A percentile compares a stretch with the other conserved stretches of the same genome.
Conservation (phyloP, 2,797 vertebrate species). For the Sebastes goodei region DNA sequence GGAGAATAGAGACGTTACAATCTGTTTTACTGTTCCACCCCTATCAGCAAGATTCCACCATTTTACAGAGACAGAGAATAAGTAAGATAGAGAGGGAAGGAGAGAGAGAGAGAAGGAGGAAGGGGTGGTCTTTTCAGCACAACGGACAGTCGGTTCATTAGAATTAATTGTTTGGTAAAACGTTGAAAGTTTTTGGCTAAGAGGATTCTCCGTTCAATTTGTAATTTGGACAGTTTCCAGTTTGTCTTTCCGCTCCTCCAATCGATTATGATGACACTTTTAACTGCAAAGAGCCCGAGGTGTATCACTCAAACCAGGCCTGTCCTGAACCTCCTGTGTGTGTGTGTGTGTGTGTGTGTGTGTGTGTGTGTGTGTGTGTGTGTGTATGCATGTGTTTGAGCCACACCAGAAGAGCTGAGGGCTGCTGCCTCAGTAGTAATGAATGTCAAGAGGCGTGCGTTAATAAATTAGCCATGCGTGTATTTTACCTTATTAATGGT, state of each 20-base stretch:
- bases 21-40: conserved; percentile 71
- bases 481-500: conserved; percentile 82
- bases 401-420: conserved; percentile 40
- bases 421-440: conserved; percentile 70
- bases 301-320: conserved; percentile 59
- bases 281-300: conserved; percentile 58
- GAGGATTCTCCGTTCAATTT: conserved; percentile 65
- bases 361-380: background rate
- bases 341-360: background rate
- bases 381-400: background rate
- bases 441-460: conserved; percentile 71
- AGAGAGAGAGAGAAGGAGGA: conserved; percentile 21
- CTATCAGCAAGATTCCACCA: conserved; percentile 66
- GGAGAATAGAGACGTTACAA: conserved; percentile 59
- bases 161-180: conserved; percentile 74
- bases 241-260: conserved; percentile 60
- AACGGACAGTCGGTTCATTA: conserved; percentile 48
- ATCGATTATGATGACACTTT: conserved; percentile 74
- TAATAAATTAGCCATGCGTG: conserved; percentile 80
- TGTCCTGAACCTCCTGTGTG: background rate
- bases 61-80: conserved; percentile 36
- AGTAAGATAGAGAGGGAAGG: conserved; percentile 12
- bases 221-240: conserved; percentile 77
- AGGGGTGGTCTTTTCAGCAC: conserved; percentile 1
- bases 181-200: conserved; percentile 60